phyloP scores from a whole-genome alignment of 2,113 vertebrate genomes.

The Mobula birostris region DNA sequence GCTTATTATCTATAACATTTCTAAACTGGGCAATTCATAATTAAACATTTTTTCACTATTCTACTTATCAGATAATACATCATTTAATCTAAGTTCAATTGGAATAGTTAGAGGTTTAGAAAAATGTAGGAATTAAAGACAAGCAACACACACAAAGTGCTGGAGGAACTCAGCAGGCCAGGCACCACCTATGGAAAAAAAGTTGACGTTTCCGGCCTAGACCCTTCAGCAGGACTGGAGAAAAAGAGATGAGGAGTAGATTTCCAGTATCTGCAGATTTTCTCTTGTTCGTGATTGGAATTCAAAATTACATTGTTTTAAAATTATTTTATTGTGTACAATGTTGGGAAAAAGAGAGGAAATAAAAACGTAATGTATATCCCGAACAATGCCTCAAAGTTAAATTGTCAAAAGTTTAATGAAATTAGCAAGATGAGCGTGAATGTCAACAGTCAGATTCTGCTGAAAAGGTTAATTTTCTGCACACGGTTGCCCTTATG shows the following conservation, averaged over 20 bases:
- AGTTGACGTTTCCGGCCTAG: too few relatives aligned
- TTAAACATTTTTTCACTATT: not conserved
- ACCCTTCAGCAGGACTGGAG: too few relatives aligned
- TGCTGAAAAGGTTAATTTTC: not conserved
- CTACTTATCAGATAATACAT: not conserved
- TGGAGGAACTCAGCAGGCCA: too few relatives aligned
- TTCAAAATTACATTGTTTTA: not conserved
- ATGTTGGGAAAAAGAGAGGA: not conserved
- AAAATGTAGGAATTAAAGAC: not conserved
- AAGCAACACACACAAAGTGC: too few relatives aligned
- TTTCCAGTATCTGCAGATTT: too few relatives aligned
- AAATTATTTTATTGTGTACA: not conserved
- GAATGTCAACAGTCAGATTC: not conserved
- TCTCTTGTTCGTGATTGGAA: not conserved
- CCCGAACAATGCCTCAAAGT: not conserved
- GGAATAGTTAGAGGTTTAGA: not conserved
- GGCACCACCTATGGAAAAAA: too few relatives aligned
- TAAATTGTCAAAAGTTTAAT: not conserved
- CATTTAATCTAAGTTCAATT: not conserved
- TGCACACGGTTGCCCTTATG: not conserved
- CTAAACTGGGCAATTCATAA: not conserved
- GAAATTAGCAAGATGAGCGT: not conserved
- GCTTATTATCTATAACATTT: not conserved
- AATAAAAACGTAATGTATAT: not conserved
- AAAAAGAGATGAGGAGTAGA: too few relatives aligned